These are phyloP conservation scores for Calliphora vomitoria DNA, from an alignment of 2,888 invertebrate species.

Conservation along the genomic window DNA sequence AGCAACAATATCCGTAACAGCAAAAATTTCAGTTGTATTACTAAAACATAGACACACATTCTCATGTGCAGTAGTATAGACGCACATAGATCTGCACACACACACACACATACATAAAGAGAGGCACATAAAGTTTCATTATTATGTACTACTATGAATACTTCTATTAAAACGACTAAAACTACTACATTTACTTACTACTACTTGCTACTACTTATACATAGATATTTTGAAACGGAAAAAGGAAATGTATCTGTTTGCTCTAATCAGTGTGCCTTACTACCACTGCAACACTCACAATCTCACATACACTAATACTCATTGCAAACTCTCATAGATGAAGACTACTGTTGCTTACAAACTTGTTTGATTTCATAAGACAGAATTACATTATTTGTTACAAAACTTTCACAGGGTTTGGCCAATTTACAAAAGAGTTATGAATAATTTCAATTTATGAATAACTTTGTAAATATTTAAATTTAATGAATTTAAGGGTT, in stretches of 20 bases:
- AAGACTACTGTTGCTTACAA: constrained; percentile 57
- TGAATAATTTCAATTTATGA: constrained; percentile 24
- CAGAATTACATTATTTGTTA: constrained; percentile 45
- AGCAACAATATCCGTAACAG: constrained; percentile 73
- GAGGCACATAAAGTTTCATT: constrained; percentile 44
- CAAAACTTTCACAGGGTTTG: constrained; percentile 25
- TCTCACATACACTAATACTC: neutral
- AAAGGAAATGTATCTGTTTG: constrained; percentile 74
- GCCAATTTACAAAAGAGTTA: constrained; percentile 13
- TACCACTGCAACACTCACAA: constrained; percentile 28
- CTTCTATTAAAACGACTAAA: constrained; percentile 16
- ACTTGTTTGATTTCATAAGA: constrained; percentile 67
- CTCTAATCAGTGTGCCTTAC: constrained; percentile 74
- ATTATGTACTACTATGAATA: constrained; percentile 51
- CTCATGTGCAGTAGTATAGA: neutral
- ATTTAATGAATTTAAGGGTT: neutral
- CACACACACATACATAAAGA: neutral
- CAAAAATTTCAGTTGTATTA: constrained; percentile 64
- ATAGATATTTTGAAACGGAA: constrained; percentile 68
- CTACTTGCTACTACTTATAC: neutral
- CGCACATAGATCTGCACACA: neutral
- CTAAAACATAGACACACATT: constrained; percentile 28
- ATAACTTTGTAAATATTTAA: constrained; percentile 10
- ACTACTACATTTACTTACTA: constrained; percentile 40
- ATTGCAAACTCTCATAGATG: neutral